Base-by-base conservation (phyloP, 1,140 invertebrate genomes). In the Muscidifurax raptorellus region DNA sequence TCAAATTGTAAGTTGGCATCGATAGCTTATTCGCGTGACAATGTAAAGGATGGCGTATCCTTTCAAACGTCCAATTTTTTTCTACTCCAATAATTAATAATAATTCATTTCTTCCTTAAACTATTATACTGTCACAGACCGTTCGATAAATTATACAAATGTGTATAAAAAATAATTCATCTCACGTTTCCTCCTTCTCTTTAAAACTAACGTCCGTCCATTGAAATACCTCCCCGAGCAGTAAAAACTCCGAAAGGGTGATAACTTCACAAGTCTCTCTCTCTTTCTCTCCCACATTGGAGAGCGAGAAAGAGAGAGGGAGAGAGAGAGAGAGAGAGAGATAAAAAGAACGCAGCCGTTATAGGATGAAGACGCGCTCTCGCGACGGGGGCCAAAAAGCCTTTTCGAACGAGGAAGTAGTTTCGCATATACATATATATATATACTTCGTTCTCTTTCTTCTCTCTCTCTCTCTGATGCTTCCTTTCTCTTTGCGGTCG, bases 341-440 rank as follows among this genome's bases (percentile, higher is more conserved):
- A 82, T 81, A 82, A 77, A 72, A 66, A 86, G 75, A n/a, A 52
- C 27, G 32, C 69, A 28, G 28, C 36, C 27, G 52, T n/a, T n/a
- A 44, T 15, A 59, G 71, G 15, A 74, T 59, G 52, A 59, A 59
- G 52, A 59, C 52, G 52, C 44, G 44, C 52, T n/a, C 78, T n/a
- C 22, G 7, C 36, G 80, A 30, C 30, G 25, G 67, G n/a, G 71
- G 22, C 72, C 72, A 59, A 82, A 76, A 85, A 83, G 80, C 75
- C 27, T 28, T 40, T 40, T 88, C 87, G 86, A 87, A 90, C 86
- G 86, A 89, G 89, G 89, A 90, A 90, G 89, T 89, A 88, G 87
- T 85, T 85, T 81, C 52, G 76, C 74, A 40, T 78, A 44, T 28
- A 52, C 25, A 76, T 79, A 82, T 82, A 88, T 88, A 87, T 18